A percentile compares a stretch with the other conserved stretches of the same genome.
phyloP scores from a whole-genome alignment of 2,888 invertebrate species.

The Melanostoma mellinum region DNA sequence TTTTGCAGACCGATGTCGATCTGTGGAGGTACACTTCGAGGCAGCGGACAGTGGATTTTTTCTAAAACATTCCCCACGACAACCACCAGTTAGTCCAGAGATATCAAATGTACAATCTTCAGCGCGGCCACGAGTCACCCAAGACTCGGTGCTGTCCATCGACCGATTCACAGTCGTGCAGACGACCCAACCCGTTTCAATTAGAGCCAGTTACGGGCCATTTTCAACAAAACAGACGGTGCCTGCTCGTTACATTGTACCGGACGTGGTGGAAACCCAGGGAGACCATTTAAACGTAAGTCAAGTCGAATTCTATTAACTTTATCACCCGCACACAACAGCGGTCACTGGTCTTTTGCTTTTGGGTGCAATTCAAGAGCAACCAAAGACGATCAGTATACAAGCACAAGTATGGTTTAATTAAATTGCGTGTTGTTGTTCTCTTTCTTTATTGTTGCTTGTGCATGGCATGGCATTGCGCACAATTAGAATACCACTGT shows the following conservation, averaged over 20 bases:
- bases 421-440: slow-evolving; percentile 46
- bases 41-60: slow-evolving; percentile 96
- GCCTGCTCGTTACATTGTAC: slow-evolving; percentile 92
- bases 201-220: slow-evolving; percentile 95
- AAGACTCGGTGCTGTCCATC: slow-evolving; percentile 89
- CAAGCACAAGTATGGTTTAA: slow-evolving; percentile 48
- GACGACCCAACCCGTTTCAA: slow-evolving; percentile 94
- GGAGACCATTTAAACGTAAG: slow-evolving; percentile 80
- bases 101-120: slow-evolving; percentile 78
- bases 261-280: slow-evolving; percentile 88
- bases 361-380: background rate
- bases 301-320: slow-evolving; percentile 34
- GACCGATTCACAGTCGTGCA: slow-evolving; percentile 96
- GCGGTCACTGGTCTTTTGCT: background rate
- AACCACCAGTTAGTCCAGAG: slow-evolving; percentile 84
- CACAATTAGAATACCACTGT: slow-evolving; percentile 83
- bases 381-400: slow-evolving; percentile 26
- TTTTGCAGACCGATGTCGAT: slow-evolving; percentile 86
- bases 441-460: slow-evolving; percentile 15
- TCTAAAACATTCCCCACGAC: slow-evolving; percentile 90
- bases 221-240: slow-evolving; percentile 97
- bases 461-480: slow-evolving; percentile 16
- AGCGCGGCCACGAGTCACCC: slow-evolving; percentile 76
- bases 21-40: slow-evolving; percentile 95
- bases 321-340: slow-evolving; percentile 6